Percentiles rank a stretch among this genome's conserved stretches.
Evolutionary conservation across 2,888 invertebrate species (phyloP).

Genomic region (Priocnemis perturbator): DNA sequence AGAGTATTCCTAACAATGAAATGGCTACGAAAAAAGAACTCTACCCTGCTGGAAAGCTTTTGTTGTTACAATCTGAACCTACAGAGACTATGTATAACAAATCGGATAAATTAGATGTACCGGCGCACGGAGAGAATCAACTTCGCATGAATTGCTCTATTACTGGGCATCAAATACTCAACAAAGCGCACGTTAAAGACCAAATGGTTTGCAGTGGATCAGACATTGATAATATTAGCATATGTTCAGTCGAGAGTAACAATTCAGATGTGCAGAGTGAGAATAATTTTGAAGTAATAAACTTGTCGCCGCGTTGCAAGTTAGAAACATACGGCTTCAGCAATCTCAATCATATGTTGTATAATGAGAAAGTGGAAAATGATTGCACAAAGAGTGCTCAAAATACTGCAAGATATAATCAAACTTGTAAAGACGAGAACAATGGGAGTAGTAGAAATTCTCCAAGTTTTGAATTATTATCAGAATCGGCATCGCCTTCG

Average conservation of each 20-base stretch:
- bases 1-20: too few species aligned
- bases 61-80: too few species aligned
- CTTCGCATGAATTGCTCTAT: constrained; percentile 25
- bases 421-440: constrained; percentile 41
- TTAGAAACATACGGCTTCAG: constrained; percentile 4
- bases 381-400: not conserved
- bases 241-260: constrained; percentile 63
- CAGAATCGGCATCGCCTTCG: constrained; percentile 46
- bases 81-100: constrained; percentile 13
- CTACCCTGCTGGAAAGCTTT: too few species aligned
- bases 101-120: not conserved
- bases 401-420: not conserved
- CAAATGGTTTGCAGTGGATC: constrained; percentile 50
- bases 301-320: constrained; percentile 51
- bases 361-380: not conserved
- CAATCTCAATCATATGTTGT: not conserved
- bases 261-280: constrained; percentile 54
- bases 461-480: constrained; percentile 53
- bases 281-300: constrained; percentile 65
- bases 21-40: too few species aligned
- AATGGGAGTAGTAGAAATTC: constrained; percentile 48
- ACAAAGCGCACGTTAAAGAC: not conserved
- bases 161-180: constrained; percentile 20
- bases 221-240: constrained; percentile 70
- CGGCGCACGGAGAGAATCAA: constrained; percentile 14